phyloP scores from a whole-genome alignment of 2,888 invertebrate species.

The Lepidochrysops patricia region DNA sequence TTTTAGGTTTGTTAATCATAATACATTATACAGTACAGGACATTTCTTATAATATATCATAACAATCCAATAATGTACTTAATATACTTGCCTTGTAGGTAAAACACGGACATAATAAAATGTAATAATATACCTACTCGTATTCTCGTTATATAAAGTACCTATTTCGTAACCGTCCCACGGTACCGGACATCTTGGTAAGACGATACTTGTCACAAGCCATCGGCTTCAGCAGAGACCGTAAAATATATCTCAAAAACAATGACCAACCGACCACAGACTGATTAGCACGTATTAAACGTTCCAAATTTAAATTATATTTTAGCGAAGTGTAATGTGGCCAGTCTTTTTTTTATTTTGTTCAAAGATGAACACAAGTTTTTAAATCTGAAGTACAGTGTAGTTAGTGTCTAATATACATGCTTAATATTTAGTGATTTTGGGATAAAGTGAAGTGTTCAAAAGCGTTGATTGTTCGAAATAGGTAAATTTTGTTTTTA shows the following conservation, averaged over 20 bases:
- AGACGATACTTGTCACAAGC: constrained; percentile 66
- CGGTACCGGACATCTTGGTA: constrained; percentile 43
- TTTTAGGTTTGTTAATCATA: too few species aligned
- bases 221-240: constrained; percentile 56
- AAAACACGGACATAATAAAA: neutral
- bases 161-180: constrained; percentile 44
- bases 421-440: neutral
- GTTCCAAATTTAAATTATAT: constrained; percentile 13
- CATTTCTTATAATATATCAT: too few species aligned
- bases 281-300: constrained; percentile 43
- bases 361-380: neutral
- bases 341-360: neutral
- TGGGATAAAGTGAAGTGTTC: too few species aligned
- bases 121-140: neutral
- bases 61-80: too few species aligned
- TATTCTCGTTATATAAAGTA: neutral
- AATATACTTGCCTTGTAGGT: too few species aligned
- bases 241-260: constrained; percentile 71
- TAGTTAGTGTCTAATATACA: neutral
- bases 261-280: constrained; percentile 42
- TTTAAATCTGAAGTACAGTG: neutral
- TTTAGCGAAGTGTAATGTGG: neutral
- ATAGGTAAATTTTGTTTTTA: too few species aligned
- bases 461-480: too few species aligned
- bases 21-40: too few species aligned